Conservation (phyloP, 2,113 vertebrate species). For the Talpa occidentalis region DNA sequence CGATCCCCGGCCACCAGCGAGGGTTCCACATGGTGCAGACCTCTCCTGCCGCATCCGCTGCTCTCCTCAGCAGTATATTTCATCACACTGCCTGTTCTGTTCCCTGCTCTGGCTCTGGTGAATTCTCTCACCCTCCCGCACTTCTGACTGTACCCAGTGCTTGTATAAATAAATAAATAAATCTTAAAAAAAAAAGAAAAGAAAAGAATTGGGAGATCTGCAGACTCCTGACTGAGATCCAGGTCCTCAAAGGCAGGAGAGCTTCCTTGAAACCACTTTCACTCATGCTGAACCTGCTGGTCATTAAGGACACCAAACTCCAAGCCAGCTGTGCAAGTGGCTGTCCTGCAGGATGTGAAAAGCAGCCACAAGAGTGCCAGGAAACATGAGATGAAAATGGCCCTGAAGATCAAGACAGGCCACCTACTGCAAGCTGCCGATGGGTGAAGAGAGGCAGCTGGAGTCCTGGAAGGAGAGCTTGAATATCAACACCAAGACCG, state of each 20-base stretch:
- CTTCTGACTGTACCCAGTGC: too few species aligned
- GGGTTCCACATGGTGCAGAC: too few species aligned
- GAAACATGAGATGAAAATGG: conserved; percentile 80
- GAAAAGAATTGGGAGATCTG: too few species aligned
- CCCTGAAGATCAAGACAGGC: conserved; percentile 80
- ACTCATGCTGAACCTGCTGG: conserved; percentile 76
- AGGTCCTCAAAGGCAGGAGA: neutral
- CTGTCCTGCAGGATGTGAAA: conserved; percentile 73
- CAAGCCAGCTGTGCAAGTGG: conserved; percentile 67
- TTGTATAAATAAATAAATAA: too few species aligned
- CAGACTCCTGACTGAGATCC: conserved; percentile 83
- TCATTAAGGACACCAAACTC: conserved; percentile 57
- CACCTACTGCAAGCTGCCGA: conserved; percentile 82
- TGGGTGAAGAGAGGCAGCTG: conserved; percentile 76
- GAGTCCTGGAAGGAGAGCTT: conserved; percentile 71
- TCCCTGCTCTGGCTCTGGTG: too few species aligned
- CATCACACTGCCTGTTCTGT: too few species aligned
- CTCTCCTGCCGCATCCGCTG: too few species aligned
- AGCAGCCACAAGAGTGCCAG: conserved; percentile 78
- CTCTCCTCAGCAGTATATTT: too few species aligned
- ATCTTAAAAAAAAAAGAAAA: too few species aligned
- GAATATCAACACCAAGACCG: conserved; percentile 75
- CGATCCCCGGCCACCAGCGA: too few species aligned
- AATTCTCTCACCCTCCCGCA: too few species aligned
- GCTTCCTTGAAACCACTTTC: neutral